Evolutionary conservation across 1,140 invertebrate species (phyloP).

Genomic region (Drosophila setifemur): DNA sequence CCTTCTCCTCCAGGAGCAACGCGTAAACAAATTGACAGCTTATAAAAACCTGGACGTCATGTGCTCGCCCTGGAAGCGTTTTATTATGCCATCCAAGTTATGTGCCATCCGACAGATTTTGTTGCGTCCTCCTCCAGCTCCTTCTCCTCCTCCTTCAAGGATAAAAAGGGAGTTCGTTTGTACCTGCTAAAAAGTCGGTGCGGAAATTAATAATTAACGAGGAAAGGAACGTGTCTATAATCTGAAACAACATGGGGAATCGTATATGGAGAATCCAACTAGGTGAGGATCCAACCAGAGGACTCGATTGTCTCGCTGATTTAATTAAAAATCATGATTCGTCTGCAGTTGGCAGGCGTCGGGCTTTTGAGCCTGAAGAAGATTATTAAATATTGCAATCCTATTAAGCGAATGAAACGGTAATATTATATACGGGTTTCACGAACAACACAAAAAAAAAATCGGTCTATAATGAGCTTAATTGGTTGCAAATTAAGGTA

Average conservation of each 20-base stretch:
- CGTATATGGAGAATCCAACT: background rate
- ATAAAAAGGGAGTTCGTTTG: no score
- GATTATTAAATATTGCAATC: conserved; percentile 37
- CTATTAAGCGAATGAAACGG: conserved; percentile 21
- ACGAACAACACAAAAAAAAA: background rate
- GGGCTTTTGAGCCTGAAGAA: background rate
- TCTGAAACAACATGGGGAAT: conserved; percentile 16
- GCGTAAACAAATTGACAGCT: conserved; percentile 78
- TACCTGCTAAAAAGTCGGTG: conserved; percentile 26
- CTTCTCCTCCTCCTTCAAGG: no score
- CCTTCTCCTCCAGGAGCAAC: conserved; percentile 38
- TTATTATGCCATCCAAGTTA: conserved; percentile 79
- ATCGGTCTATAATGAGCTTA: conserved; percentile 25
- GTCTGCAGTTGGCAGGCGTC: conserved; percentile 10
- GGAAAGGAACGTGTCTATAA: conserved; percentile 58
- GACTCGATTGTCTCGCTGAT: conserved; percentile 18
- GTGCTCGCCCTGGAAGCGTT: conserved; percentile 58
- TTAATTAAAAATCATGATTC: conserved; percentile 24
- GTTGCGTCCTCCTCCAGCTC: no score
- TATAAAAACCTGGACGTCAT: conserved; percentile 77
- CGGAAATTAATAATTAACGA: conserved; percentile 71
- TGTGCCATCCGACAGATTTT: conserved; percentile 39
- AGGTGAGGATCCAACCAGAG: background rate
- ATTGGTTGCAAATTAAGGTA: conserved; percentile 17
- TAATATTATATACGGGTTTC: conserved; percentile 10